These are phyloP conservation scores for Zapornia atra DNA, from an alignment of 2,113 vertebrate genomes.

Conservation along the genomic window DNA sequence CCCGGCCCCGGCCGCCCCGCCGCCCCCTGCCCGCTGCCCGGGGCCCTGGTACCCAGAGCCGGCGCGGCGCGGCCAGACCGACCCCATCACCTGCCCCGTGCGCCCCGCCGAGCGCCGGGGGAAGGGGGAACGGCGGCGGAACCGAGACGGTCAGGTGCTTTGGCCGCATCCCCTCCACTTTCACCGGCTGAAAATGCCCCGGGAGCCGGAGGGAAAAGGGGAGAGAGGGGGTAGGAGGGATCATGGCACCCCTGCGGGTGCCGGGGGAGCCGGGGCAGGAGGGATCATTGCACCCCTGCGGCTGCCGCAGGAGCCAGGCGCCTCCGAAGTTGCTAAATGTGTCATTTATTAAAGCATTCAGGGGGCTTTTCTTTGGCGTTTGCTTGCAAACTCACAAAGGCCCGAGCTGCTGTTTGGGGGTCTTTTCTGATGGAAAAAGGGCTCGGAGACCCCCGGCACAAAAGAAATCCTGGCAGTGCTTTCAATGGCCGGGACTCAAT, in stretches of 20 bases:
- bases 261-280: conserved; percentile 1
- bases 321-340: conserved; percentile 74
- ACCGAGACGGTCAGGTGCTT: neutral
- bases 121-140: neutral
- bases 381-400: conserved; percentile 79
- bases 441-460: conserved; percentile 80
- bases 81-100: neutral
- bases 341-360: conserved; percentile 79
- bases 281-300: conserved; percentile 51
- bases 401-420: conserved; percentile 78
- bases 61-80: neutral
- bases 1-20: neutral
- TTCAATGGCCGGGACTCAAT: conserved; percentile 84
- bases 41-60: neutral
- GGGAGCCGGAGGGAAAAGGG: neutral
- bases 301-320: conserved; percentile 57
- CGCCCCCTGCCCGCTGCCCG: neutral
- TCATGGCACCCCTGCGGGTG: neutral
- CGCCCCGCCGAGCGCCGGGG: neutral
- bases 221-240: neutral
- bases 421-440: conserved; percentile 79
- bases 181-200: conserved; percentile 10
- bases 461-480: conserved; percentile 86
- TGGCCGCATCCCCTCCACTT: neutral
- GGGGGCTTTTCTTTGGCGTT: conserved; percentile 74